Evolutionary conservation across 37 sponge, comb jelly and placozoan species (phyloP).

Genomic region (Axinella damicornis): DNA sequence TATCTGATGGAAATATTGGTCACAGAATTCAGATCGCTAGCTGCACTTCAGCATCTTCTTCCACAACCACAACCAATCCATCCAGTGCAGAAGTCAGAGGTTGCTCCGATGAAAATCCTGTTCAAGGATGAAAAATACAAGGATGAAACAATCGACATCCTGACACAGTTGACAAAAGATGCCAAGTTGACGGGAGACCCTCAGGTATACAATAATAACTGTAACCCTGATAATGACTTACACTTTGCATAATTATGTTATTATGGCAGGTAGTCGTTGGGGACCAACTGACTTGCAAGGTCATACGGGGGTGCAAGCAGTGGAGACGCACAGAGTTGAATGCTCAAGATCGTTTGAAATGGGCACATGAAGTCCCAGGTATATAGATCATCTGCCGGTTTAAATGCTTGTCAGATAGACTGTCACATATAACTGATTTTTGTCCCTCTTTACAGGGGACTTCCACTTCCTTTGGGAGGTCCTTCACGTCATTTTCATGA

Average conservation of each 20-base stretch:
- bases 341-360: not conserved
- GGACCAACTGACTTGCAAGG: too few species aligned
- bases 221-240: too few species aligned
- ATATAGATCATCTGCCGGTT: too few species aligned
- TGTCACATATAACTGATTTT: too few species aligned
- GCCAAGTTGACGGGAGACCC: not conserved
- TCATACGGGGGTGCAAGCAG: not conserved
- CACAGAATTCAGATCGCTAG: not conserved
- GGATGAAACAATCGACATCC: not conserved
- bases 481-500: conserved; percentile 1
- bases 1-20: not conserved
- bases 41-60: not conserved
- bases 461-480: too few species aligned
- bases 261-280: conserved; percentile 37
- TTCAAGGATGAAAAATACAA: not conserved
- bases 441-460: conserved; percentile 5
- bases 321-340: not conserved
- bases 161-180: not conserved
- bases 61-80: not conserved
- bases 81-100: not conserved
- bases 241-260: too few species aligned
- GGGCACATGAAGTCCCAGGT: conserved; percentile 43
- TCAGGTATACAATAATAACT: too few species aligned
- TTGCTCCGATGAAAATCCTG: not conserved
- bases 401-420: too few species aligned